Evolutionary conservation across 2,113 vertebrate species (phyloP).

Genomic region (Orientallactaga bullata): DNA sequence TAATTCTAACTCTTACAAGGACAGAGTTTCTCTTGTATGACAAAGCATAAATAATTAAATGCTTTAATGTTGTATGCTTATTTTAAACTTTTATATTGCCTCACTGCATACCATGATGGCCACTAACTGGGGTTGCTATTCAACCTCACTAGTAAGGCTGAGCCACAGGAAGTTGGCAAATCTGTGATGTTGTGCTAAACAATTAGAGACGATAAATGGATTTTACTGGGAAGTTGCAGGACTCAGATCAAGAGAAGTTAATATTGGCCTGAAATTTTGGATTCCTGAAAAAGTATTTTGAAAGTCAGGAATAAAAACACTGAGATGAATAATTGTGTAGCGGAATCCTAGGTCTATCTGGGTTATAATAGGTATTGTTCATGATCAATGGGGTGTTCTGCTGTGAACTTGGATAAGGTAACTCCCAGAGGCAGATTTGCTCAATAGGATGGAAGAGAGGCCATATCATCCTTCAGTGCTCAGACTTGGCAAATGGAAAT

Average conservation of each 20-base stretch:
- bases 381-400: slow-evolving; percentile 62
- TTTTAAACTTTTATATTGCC: neutral
- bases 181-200: neutral
- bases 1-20: neutral
- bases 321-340: slow-evolving; percentile 28
- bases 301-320: slow-evolving; percentile 57
- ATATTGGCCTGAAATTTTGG: neutral
- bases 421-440: neutral
- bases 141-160: neutral
- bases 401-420: slow-evolving; percentile 41
- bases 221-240: neutral
- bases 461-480: neutral
- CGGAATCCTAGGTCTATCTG: slow-evolving; percentile 50
- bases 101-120: neutral
- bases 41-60: neutral
- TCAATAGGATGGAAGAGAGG: neutral
- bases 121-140: neutral
- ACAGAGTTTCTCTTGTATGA: neutral
- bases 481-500: slow-evolving; percentile 55
- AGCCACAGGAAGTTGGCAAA: neutral
- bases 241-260: neutral
- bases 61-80: neutral
- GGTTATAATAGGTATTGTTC: slow-evolving; percentile 45
- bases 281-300: slow-evolving; percentile 42
- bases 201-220: neutral